Conservation (phyloP, 2,888 invertebrate species). For the Nasonia oneida region DNA sequence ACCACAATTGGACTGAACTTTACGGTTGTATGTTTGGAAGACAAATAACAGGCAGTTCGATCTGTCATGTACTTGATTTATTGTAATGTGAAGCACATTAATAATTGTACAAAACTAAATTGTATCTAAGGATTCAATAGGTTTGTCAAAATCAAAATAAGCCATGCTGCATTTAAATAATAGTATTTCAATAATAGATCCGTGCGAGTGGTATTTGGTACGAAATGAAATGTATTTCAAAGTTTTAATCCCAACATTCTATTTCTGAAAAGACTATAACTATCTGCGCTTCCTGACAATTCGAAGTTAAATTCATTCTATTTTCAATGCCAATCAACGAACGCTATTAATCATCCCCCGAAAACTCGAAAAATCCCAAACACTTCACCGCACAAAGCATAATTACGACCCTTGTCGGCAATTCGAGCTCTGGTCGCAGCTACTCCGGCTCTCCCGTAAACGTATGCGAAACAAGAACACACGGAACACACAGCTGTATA, state of each 20-base stretch:
- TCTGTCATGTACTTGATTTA: too few relatives aligned
- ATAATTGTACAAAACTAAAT: too few relatives aligned
- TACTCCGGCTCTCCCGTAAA: neutral
- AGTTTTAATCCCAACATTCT: neutral
- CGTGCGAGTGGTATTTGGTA: neutral
- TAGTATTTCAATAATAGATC: neutral
- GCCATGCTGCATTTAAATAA: neutral
- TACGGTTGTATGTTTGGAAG: too few relatives aligned
- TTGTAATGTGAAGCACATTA: too few relatives aligned
- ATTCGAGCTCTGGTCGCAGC: neutral
- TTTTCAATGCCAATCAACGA: too few relatives aligned
- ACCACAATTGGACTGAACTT: too few relatives aligned
- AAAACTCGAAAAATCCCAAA: too few relatives aligned
- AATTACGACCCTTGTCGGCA: slow-evolving; percentile 4
- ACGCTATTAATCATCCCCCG: too few relatives aligned
- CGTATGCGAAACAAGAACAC: neutral
- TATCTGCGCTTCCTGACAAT: neutral
- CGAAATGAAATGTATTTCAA: neutral
- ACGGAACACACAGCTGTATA: neutral
- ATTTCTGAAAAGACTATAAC: too few relatives aligned
- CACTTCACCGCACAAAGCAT: neutral
- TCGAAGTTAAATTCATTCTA: too few relatives aligned
- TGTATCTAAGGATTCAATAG: too few relatives aligned
- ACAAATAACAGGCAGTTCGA: too few relatives aligned
- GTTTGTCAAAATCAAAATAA: neutral